Percentiles rank a stretch among this genome's conserved stretches.
Conservation (phyloP, 1,140 invertebrate species). For the Sitophilus oryzae region DNA sequence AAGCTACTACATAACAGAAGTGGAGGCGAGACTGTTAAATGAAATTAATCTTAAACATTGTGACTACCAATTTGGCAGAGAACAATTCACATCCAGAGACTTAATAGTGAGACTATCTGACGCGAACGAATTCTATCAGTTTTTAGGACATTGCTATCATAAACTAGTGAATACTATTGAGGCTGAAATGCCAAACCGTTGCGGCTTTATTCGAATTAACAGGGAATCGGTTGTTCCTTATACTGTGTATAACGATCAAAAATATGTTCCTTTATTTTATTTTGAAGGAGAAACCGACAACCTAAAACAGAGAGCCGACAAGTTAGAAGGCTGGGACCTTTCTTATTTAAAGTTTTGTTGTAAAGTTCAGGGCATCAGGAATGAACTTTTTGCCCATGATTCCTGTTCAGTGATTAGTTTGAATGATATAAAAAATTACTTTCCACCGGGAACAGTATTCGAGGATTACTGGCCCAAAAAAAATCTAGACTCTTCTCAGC, state of each 20-base stretch:
- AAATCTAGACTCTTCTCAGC: conserved; percentile 69
- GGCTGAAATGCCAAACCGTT: conserved; percentile 68
- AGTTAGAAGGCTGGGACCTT: conserved; percentile 83
- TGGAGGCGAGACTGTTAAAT: conserved; percentile 82
- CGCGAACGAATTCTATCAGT: conserved; percentile 85
- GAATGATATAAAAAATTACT: conserved; percentile 84
- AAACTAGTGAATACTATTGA: conserved; percentile 63
- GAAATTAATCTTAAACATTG: conserved; percentile 92
- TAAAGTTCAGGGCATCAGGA: conserved; percentile 86
- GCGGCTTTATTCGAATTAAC: conserved; percentile 91
- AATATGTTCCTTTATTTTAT: conserved; percentile 90
- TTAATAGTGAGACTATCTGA: conserved; percentile 81
- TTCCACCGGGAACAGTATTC: conserved; percentile 79
- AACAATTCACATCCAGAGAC: conserved; percentile 85
- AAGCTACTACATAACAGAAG: conserved; percentile 88
- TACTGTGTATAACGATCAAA: conserved; percentile 72
- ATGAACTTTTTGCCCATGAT: conserved; percentile 84
- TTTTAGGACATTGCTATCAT: conserved; percentile 80
- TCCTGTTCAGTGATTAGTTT: conserved; percentile 83
- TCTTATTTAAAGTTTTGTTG: conserved; percentile 91
- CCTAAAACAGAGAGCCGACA: conserved; percentile 75
- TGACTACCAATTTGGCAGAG: conserved; percentile 81
- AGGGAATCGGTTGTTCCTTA: conserved; percentile 92
- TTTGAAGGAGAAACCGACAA: conserved; percentile 90
- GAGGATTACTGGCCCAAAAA: conserved; percentile 89